Percentiles rank a stretch among this genome's conserved stretches.
phyloP scores from a whole-genome alignment of 2,113 vertebrate species.

The Lepus americanus region DNA sequence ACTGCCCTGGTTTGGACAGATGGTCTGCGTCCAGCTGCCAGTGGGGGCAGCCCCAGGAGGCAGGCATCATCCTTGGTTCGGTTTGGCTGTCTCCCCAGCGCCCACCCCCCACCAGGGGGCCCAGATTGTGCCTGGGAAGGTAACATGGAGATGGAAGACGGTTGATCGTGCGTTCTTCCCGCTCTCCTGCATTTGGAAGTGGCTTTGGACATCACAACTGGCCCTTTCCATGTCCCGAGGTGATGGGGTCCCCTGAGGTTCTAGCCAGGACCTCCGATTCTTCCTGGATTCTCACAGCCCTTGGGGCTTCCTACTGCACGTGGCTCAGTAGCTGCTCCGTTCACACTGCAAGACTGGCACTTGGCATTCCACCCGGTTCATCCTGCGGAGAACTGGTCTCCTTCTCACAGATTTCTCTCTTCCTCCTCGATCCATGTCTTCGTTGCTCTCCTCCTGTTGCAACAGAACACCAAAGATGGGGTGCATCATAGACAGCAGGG shows the following conservation, averaged over 20 bases:
- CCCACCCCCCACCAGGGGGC: background rate
- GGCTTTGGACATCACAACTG: background rate
- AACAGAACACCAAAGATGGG: background rate
- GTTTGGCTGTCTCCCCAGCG: rapidly evolving
- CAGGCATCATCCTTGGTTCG: rapidly evolving
- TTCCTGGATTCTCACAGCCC: background rate
- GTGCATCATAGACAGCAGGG: background rate
- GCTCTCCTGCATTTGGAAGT: background rate
- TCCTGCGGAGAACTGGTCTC: background rate
- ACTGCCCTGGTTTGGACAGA: background rate
- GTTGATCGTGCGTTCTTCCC: background rate
- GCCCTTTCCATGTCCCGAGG: background rate
- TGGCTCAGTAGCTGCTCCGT: background rate
- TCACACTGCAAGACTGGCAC: background rate
- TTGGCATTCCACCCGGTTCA: background rate
- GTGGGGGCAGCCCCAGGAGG: background rate
- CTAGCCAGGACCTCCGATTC: background rate
- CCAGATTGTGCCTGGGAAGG: background rate
- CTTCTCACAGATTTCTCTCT: background rate
- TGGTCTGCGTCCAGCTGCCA: background rate
- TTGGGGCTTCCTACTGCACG: background rate
- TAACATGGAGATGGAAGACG: background rate
- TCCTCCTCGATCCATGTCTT: background rate
- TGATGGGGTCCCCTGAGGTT: background rate
- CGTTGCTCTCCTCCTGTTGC: background rate